Evolutionary conservation across 1,140 invertebrate species (phyloP), one percentile per base, ranked within the genome.

Genomic region (Subanguina moxae): DNA sequence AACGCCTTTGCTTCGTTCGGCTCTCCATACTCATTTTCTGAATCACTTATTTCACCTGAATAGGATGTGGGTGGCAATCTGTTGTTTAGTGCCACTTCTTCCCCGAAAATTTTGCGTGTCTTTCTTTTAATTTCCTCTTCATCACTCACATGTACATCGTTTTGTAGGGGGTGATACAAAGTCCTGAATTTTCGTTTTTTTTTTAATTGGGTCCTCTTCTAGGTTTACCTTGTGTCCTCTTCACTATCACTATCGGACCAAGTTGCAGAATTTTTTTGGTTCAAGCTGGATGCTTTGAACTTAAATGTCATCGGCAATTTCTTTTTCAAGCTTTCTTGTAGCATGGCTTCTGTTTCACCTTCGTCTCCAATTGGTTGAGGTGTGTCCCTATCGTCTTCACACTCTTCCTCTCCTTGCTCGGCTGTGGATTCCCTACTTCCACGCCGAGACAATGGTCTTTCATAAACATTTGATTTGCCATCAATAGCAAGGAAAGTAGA

Each of bases 401-500:
- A 32, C 19, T 67, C 71, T 61, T 76, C 74, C 42, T 68, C 65
- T 1, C 74, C 74, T 42, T 76, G 43, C 42, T 76, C 74, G 15
- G 68, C 76, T 52, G 70, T 67, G 57, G 70, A 66, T n/a, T 73
- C 76, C 19, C 70, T 48, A 57, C 76, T 78, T 43, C 74, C 74
- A 17, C 74, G 63, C 28, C 74, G 21, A 38, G 70, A 74, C 0
- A 78, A 65, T 1, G 74, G 74, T 25, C 74, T 56, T 23, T 78
- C 70, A 57, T 48, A 75, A 25, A 74, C 75, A 58, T 62, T 42
- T 27, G 59, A 19, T n/a, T 56, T 42, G 48, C 43, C 45, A n/a
- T 32, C 42, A 27, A 46, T 62, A 15, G 27, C 28, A 9, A 71
- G 45, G 15, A 75, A 30, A 5, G 52, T 32, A 27, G n/a, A 17